A percentile compares a stretch with the other conserved stretches of the same genome.
Evolutionary conservation across 2,113 vertebrate genomes (phyloP).

Genomic region (Centropus bengalensis): DNA sequence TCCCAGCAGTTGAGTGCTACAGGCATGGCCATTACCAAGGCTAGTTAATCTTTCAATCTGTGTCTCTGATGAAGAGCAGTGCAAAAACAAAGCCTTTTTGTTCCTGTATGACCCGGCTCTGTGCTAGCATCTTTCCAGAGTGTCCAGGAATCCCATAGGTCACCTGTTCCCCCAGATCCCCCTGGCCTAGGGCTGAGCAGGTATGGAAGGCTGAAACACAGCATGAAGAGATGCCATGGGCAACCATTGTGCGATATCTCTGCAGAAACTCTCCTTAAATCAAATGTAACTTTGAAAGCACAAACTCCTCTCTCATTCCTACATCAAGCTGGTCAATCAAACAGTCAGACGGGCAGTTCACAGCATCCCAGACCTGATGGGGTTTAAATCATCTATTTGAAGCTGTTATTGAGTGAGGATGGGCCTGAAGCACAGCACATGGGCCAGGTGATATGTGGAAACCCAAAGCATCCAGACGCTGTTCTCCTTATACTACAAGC

Average conservation of each 20-base stretch:
- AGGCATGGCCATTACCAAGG: neutral
- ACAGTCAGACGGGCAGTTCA: neutral
- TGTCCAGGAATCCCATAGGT: neutral
- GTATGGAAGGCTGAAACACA: neutral
- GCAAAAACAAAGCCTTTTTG: neutral
- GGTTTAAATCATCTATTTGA: neutral
- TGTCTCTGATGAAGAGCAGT: neutral
- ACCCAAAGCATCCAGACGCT: neutral
- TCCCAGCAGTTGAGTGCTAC: neutral
- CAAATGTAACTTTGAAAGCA: neutral
- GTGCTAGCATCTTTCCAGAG: neutral
- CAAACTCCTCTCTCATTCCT: neutral
- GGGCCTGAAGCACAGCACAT: neutral
- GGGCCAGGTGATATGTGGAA: neutral
- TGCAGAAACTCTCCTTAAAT: neutral
- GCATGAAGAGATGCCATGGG: neutral
- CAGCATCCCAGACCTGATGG: neutral
- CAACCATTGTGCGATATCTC: rapidly evolving
- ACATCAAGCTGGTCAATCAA: rapidly evolving
- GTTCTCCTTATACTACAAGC: neutral
- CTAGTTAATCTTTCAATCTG: conserved; percentile 43
- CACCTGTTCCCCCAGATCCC: rapidly evolving
- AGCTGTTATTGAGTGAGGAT: neutral
- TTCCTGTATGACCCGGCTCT: neutral
- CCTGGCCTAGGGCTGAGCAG: rapidly evolving